A percentile compares a stretch with the other conserved stretches of the same genome.
Conservation (phyloP, 2,888 invertebrate species). For the Periphyllus acericola region DNA sequence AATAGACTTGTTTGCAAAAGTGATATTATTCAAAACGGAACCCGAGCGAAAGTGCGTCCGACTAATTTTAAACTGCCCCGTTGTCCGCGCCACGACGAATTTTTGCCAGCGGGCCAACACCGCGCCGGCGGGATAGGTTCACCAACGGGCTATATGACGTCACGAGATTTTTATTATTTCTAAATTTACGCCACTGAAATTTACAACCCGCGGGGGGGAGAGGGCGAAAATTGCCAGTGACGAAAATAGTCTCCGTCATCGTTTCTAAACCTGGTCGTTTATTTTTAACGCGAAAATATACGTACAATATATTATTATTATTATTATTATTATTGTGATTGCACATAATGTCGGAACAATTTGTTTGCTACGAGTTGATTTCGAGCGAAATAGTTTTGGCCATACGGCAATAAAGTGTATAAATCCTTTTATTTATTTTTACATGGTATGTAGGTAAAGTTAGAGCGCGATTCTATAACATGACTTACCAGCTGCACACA, state of each 20-base stretch:
- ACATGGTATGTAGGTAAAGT: too few species aligned
- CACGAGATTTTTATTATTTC: slow-evolving; percentile 40
- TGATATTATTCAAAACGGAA: slow-evolving; percentile 21
- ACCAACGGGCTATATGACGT: slow-evolving; percentile 33
- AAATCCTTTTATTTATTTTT: too few species aligned
- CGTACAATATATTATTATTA: not conserved
- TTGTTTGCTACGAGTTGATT: not conserved
- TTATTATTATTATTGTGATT: not conserved
- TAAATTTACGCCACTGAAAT: slow-evolving; percentile 52
- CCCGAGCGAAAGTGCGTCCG: slow-evolving; percentile 45
- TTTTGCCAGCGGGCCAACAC: slow-evolving; percentile 39
- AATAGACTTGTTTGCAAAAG: slow-evolving; percentile 42
- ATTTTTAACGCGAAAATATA: slow-evolving; percentile 8
- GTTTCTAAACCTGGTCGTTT: slow-evolving; percentile 37
- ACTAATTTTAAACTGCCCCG: slow-evolving; percentile 50
- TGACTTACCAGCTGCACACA: not conserved
- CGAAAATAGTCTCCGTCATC: slow-evolving; percentile 58
- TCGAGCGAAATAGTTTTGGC: not conserved
- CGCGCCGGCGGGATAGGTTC: not conserved
- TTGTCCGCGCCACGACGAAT: slow-evolving; percentile 12
- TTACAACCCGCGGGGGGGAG: not conserved
- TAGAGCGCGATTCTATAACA: not conserved
- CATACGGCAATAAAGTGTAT: too few species aligned
- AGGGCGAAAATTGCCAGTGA: slow-evolving; percentile 40
- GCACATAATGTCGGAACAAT: not conserved